phyloP scores from a whole-genome alignment of 2,113 vertebrate genomes.

The Malurus alboscapulatus region DNA sequence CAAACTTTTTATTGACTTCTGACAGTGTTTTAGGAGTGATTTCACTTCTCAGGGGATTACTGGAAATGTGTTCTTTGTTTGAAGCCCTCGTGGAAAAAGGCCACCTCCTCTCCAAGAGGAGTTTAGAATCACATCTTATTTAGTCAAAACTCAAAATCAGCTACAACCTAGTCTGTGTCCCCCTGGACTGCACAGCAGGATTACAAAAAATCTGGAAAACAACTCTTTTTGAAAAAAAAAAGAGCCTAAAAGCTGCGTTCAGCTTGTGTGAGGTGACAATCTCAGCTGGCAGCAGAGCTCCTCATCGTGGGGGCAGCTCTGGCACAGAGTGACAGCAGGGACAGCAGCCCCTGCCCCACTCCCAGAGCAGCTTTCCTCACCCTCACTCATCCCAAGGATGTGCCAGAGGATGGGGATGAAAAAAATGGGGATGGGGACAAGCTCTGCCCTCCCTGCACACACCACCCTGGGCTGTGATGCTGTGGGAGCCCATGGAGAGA shows the following conservation, averaged over 20 bases:
- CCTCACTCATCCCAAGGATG: not conserved
- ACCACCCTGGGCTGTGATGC: not conserved
- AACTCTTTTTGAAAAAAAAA: not conserved
- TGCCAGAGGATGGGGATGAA: not conserved
- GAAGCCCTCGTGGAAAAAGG: not conserved
- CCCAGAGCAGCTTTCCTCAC: not conserved
- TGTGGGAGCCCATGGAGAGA: no score
- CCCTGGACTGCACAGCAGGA: rapidly evolving
- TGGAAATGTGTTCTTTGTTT: not conserved
- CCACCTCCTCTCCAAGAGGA: not conserved
- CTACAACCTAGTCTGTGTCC: not conserved
- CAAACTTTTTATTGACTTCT: slow-evolving; percentile 21
- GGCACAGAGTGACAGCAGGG: rapidly evolving
- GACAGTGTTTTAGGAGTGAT: slow-evolving; percentile 3
- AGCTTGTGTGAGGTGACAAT: rapidly evolving
- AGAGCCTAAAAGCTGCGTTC: rapidly evolving
- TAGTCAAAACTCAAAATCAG: not conserved
- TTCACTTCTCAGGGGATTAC: not conserved
- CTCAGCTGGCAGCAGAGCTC: not conserved
- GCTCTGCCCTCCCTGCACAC: not conserved
- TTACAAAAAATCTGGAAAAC: not conserved
- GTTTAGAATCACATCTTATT: not conserved
- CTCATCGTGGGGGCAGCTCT: rapidly evolving
- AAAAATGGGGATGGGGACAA: not conserved
- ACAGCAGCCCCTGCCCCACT: not conserved